Evolutionary conservation across 2,888 invertebrate species (phyloP).

Genomic region (Agonum fuliginosum): DNA sequence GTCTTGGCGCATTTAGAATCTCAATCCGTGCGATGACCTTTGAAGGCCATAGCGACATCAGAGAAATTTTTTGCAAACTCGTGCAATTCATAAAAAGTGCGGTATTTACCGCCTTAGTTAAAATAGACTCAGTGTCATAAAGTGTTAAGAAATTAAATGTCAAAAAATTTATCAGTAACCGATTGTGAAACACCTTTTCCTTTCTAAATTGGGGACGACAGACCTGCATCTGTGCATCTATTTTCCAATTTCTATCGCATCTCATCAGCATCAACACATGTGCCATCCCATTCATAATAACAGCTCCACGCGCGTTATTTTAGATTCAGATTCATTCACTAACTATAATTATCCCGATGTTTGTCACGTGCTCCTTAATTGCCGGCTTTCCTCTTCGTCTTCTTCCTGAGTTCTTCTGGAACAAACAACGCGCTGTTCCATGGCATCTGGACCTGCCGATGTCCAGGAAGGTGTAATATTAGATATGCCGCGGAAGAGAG

Average conservation of each 20-base stretch:
- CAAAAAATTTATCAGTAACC: no score
- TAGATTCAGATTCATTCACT: constrained; percentile 39
- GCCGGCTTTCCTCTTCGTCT: background rate
- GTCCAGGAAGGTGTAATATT: background rate
- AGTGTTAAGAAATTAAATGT: no score
- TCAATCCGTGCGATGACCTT: no score
- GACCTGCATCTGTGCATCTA: background rate
- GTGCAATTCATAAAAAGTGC: no score
- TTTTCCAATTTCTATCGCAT: background rate
- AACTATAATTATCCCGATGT: constrained; percentile 45
- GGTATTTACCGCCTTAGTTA: no score
- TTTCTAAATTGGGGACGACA: no score
- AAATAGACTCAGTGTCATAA: no score
- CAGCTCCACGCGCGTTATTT: constrained; percentile 26
- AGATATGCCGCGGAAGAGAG: background rate
- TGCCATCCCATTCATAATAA: constrained; percentile 34
- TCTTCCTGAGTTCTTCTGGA: background rate
- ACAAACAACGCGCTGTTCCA: constrained; percentile 2
- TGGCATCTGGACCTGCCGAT: background rate
- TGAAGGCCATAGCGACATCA: no score
- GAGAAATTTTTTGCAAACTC: no score
- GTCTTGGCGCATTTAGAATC: no score
- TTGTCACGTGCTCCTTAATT: constrained; percentile 45
- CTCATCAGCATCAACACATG: constrained; percentile 3
- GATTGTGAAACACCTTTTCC: no score